Conservation (phyloP, 2,797 vertebrate species). For the Ispidina lecontei region DNA sequence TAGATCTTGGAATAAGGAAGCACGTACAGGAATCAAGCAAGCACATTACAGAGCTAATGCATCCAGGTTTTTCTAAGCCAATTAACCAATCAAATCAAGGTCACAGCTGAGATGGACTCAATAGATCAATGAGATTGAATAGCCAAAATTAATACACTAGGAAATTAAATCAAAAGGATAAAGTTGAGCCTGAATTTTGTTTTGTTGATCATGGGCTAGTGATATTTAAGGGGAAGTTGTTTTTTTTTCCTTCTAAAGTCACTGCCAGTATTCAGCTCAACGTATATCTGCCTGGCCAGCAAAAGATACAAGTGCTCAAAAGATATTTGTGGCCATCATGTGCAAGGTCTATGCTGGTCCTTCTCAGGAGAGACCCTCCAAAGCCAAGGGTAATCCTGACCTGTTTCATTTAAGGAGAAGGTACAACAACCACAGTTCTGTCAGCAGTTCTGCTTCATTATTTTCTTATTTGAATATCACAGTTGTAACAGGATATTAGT, state of each 20-base stretch:
- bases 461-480: slow-evolving; percentile 16
- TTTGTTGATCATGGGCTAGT: background rate
- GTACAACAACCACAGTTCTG: background rate
- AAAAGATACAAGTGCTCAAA: background rate
- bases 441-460: background rate
- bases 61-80: slow-evolving; percentile 35
- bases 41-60: background rate
- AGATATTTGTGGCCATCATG: background rate
- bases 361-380: background rate
- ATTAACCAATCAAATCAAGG: slow-evolving; percentile 50
- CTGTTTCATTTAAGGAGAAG: background rate
- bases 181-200: background rate
- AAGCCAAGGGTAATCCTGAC: background rate
- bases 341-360: background rate
- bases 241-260: background rate
- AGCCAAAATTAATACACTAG: slow-evolving; percentile 40
- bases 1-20: background rate
- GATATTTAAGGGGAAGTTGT: background rate
- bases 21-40: background rate
- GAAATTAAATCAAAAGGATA: slow-evolving; percentile 45
- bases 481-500: background rate
- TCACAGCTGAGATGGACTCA: slow-evolving; percentile 33
- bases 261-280: background rate
- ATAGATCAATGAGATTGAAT: slow-evolving; percentile 27
- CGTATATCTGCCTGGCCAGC: background rate